phyloP scores from a whole-genome alignment of 2,113 vertebrate species.

The Apistogramma diplotaenia region DNA sequence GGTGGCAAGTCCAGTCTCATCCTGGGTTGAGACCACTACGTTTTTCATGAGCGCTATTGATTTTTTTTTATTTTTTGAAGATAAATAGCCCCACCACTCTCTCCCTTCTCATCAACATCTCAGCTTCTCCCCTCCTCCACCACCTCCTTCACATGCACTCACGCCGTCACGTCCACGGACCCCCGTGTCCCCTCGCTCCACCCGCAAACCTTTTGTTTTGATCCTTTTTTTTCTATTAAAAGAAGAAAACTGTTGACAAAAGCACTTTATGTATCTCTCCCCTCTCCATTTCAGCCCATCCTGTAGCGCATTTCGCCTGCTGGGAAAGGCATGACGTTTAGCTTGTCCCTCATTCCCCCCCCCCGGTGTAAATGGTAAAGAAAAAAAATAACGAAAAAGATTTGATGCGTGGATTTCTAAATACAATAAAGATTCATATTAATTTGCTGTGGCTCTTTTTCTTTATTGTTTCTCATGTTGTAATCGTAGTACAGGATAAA shows the following conservation, averaged over 20 bases:
- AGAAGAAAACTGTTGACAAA: conserved; percentile 77
- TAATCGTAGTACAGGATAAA: neutral
- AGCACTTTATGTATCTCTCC: conserved; percentile 82
- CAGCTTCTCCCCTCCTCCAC: neutral
- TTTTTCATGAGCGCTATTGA: conserved; percentile 13
- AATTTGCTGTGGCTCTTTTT: conserved; percentile 63
- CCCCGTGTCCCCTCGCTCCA: conserved; percentile 47
- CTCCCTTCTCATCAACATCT: conserved; percentile 44
- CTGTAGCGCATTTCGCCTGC: conserved; percentile 75
- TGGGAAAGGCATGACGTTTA: conserved; percentile 74
- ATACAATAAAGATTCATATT: conserved; percentile 86
- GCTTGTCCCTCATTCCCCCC: conserved; percentile 66
- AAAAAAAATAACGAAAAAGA: conserved; percentile 69
- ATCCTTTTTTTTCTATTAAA: conserved; percentile 76
- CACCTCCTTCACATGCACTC: conserved; percentile 48
- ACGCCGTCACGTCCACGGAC: conserved; percentile 39
- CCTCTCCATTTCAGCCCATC: conserved; percentile 72
- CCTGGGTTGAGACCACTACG: conserved; percentile 83
- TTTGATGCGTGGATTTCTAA: conserved; percentile 84
- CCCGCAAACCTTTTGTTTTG: conserved; percentile 70
- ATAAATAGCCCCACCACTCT: conserved; percentile 49
- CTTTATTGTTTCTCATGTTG: neutral
- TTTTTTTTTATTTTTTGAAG: conserved; percentile 59
- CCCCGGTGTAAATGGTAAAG: conserved; percentile 73
- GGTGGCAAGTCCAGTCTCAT: conserved; percentile 97